Evolutionary conservation across 2,888 invertebrate species (phyloP), one percentile per base, ranked within the genome.

Genomic region (Sthenelais limicola): DNA sequence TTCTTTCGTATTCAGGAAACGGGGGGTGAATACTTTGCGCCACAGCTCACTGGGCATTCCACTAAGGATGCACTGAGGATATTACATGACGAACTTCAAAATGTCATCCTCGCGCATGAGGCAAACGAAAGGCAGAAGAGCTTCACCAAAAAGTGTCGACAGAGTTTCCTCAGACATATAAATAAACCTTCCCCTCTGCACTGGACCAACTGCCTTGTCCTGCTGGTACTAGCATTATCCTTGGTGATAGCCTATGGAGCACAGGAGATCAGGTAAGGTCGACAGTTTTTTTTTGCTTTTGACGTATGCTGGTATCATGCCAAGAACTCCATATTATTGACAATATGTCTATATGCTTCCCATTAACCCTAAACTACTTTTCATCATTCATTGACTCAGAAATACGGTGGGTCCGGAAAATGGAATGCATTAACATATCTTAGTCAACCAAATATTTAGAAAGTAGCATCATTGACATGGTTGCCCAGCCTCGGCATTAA

Each of bases 41-140:
- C 56, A 30, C 30, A 21, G 12, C 38, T 75, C 3, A 69, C 73
- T 28, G 77, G 77, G 21, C 75, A 76, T 43, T 73, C 70, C 30
- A 76, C 75, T 1, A 47, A 33, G 12, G 77, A 77, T 70, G 77
- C 77, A 32, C 48, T 77, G 30, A 43, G 75, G n/a, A 75, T 77
- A 21, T 69, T 77, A 9, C 73, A 72, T 32, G 73, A 74, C 47
- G 77, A 77, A 35, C 38, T 77, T 33, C 35, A 71, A 18, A 49
- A 51, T 33, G 47, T 56, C 21, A 28, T 68, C 28, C 35, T 24
- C n/a, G 32, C 26, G 21, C 56, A 73, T 47, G 68, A 68, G 18
- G 56, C 30, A 1, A 43, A 12, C 28, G 32, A 32, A 43, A 47
- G 62, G 18, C 43, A 56, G 48, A 56, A 24, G 7, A 62, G 48